Base-by-base conservation (phyloP, 2,888 invertebrate species). In the Callimorpha dominula region DNA sequence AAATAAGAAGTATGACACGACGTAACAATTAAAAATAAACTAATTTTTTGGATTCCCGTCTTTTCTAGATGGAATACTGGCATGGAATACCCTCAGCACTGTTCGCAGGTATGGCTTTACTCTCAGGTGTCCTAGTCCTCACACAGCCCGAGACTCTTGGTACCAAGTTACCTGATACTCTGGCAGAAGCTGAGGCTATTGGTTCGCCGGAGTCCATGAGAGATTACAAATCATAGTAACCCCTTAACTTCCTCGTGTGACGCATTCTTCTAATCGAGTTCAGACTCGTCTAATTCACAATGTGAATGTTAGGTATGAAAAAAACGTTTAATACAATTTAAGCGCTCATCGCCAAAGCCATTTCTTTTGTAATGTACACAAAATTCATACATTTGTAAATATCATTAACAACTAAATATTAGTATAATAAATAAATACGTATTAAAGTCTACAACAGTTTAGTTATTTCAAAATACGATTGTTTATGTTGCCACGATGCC, bases 71-170 rank as follows among this genome's bases (percentile, higher is more conserved):
- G 84, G 86, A 88, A 0, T 93, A 91, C 84, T 93, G 93, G 91
- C 71, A 81, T 4, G 92, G 93, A 9, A 85, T 95, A 31, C 97
- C 97, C 0, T 93, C 96, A 0, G 84, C 96, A 72, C 88, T 97
- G 82, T 97, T 97, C 81, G 96, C 96, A 0, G 80, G 82, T 4
- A 95, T 96, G 91, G 96, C 96, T 1, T 83, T 96, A 42, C 78
- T 95, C 31, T 94, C 96, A 0, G 97, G 96, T 0, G 67, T 93
- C 15, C 88, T 97, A 71, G 95, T 96, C 8, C 92, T 97, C 65
- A 94, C 96, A 54, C 97, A 97, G 85, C 97, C 97, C 0, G 97
- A 97, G 91, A 97, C 97, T 0, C 94, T 96, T 14, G 96, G 96
- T 77, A 90, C 94, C 17, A 95, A 94, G 77, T 89, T 97, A 88